Percentiles rank a stretch among this genome's conserved stretches.
Evolutionary conservation across 2,113 vertebrate species (phyloP).

Genomic region (Nyctereutes procyonoides): DNA sequence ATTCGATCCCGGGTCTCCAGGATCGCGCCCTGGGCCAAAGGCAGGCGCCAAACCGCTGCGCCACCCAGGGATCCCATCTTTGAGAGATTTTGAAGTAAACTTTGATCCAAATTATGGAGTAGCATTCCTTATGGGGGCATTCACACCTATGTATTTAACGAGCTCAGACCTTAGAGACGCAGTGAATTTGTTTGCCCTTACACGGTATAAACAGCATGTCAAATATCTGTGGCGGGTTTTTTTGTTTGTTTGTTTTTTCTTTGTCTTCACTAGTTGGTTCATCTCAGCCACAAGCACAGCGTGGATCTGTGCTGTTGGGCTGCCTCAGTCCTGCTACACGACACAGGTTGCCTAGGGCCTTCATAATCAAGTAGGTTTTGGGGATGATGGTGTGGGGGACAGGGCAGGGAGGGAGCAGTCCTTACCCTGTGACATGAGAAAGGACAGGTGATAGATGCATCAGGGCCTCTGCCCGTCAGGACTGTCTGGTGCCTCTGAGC

Average conservation of each 20-base stretch:
- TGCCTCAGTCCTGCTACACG: not conserved
- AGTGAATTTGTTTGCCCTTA: not conserved
- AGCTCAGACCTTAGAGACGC: not conserved
- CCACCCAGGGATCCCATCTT: no score
- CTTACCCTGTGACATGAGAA: not conserved
- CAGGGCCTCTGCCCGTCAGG: not conserved
- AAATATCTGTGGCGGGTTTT: not conserved
- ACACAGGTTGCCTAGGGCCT: not conserved
- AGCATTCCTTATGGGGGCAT: not conserved
- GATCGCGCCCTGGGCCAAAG: no score
- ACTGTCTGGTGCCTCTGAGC: not conserved
- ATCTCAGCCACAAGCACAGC: not conserved
- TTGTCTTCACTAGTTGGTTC: not conserved
- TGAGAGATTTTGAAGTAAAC: conserved; percentile 8
- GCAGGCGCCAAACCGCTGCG: no score
- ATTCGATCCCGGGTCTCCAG: no score
- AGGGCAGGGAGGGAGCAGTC: not conserved
- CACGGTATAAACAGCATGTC: not conserved
- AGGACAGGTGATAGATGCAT: not conserved
- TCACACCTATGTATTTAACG: not conserved
- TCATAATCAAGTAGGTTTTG: not conserved
- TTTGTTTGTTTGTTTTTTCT: not conserved
- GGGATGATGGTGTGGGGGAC: no score
- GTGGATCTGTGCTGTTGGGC: not conserved
- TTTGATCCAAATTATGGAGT: not conserved